Base-by-base conservation (phyloP, 2,113 vertebrate species). In the Pycnonotus jocosus region DNA sequence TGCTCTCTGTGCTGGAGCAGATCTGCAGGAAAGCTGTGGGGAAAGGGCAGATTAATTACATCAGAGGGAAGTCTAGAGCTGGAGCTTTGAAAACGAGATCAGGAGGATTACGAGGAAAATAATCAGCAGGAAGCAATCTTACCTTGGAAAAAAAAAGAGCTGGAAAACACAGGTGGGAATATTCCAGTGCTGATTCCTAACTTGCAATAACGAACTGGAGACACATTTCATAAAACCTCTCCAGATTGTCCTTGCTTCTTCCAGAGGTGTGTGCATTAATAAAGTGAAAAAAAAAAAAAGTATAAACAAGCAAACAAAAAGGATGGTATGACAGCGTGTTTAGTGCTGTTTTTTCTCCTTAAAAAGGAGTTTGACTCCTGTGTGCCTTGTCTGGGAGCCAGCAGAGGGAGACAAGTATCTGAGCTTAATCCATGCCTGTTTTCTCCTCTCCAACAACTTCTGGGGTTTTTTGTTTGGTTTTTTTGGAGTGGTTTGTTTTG, bases 381-480 rank as follows among this genome's bases (percentile, higher is more conserved):
- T 27, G 42, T 69, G 58, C 13, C 71, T 69, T 90, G 70, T 57
- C 79, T 57, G 37, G 60, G 45, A 35, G 10, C 97, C 98, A 94
- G 97, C 6, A 96, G 98, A 97, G 98, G 98, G 98, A 98, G 97
- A 97, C 97, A 98, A 82, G 90, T 54, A 61, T 94, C 96, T 80
- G 96, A 94, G 72, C 95, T 98, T 97, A 27, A 28, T 66, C 51
- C 84, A 19, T 27, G 37, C 4, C 1, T 74, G 27, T 50, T 95
- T 83, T 37, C 74, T 60, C 11, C 78, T 88, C 85, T 89, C 91
- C 89, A 88, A 15, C 24, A 74, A 80, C 27, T 91, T 88, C 78
- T 38, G 38, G 38, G 38, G 38, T 38, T 38, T 38, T 38, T 38
- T 38, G 38, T 38, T 38, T 38, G 38, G 38, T 38, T 38, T 38